Evolutionary conservation across 2,797 vertebrate species (phyloP), one percentile per base, ranked within the genome.

Genomic region (Thunnus albacares): DNA sequence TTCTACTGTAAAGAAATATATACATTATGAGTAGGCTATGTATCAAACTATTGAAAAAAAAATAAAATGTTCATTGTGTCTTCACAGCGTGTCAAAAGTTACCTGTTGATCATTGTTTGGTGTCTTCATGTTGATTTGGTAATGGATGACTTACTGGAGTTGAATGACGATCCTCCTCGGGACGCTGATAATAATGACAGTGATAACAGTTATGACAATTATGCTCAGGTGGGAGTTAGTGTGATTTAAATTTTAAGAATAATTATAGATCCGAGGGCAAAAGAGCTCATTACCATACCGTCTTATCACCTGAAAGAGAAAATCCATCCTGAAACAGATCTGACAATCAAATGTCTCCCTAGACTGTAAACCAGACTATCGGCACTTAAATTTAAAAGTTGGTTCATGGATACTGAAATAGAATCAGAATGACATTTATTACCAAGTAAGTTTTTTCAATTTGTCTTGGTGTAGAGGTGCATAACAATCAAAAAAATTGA

Each of bases 1-100:
- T 96, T 95, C 75, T 95, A 95, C 90, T 87, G 81, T 89, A 93
- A 89, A 88, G 56, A 86, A 83, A 83, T 76, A 66, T 73, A 80
- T 52, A 76, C 51, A 71, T 59, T 63, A 81, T 74, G 24, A 83
- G 58, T 86, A 86, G 68, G 26, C 55, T 83, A 75, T 90, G 66
- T 89, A 89, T 85, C 26, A 85, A 89, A 86, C 15, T 80, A 74
- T 17, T 65, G 8, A 71, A 75, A 81, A 61, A 76, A 66, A 55
- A 88, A 78, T 86, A 83, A 88, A 85, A 64, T 60, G 55, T 87
- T 22, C 13, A 81, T 65, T 87, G 79, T 87, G 77, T 85, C 73
- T 84, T 84, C 33, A 77, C 51, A 73, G 26, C 41, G 24, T 86
- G 67, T 83, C 60, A 70, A 28, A 68, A 61, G 51, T 75, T 61